Base-by-base conservation (phyloP, 2,797 vertebrate species). In the Tragelaphus oryx region DNA sequence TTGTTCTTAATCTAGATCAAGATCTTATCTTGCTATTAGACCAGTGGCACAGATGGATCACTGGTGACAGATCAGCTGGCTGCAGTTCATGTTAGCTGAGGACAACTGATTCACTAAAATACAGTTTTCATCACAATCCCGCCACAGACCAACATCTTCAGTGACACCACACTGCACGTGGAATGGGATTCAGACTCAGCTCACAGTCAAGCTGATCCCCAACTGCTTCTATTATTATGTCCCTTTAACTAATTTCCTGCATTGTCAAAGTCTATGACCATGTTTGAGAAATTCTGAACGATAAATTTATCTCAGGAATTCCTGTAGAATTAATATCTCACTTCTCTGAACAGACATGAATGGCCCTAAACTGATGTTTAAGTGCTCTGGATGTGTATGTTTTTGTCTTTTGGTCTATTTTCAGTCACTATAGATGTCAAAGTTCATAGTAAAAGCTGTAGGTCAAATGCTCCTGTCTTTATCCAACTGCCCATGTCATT, bases 1-100 rank as follows among this genome's bases (percentile, higher is more conserved):
- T 78, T 81, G 30, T 50, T 87, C 48, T 86, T 78, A 91, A 95
- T 89, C 71, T 83, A 75, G 46, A 95, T 71, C 62, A 87, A 91
- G 84, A 85, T 78, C 55, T 80, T 79, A 81, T 87, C 76, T 89
- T 26, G 20, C 1, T 71, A 52, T 68, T 82, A 82, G 18, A 79
- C 13, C 44, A 44, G 28, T 18, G 9, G 46, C 30, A n/a, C 57
- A n/a, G 48, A 93, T 79, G 28, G 76, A 81, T 93, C 65, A 65
- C 81, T 92, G 74, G 46, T 85, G 92, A 89, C 89, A 96, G 87
- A 84, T 87, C 46, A 28, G 37, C 18, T 46, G 13, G 41, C 33
- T 74, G 12, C 54, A 79, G 41, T 26, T 83, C 28, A 41, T 13
- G 65, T 60, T 71, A 62, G 37, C 78, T 80, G 71, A 81, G 81